Evolutionary conservation across 2,113 vertebrate species (phyloP).

Genomic region (Cygnus buccinator): DNA sequence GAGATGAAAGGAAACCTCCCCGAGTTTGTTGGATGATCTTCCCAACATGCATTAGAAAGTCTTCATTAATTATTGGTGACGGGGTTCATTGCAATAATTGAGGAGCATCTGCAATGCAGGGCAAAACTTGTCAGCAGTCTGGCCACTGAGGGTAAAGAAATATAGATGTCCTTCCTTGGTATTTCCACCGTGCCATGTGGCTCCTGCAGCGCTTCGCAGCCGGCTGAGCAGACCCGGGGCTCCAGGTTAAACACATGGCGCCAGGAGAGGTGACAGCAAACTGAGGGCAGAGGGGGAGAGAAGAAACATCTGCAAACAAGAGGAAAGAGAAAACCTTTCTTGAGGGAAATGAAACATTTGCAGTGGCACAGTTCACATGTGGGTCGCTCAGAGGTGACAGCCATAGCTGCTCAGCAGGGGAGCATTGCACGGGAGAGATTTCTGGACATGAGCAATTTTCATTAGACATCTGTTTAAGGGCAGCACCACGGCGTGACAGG

Average conservation of each 20-base stretch:
- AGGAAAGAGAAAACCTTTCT: neutral
- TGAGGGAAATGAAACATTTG: neutral
- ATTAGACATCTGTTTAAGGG: neutral
- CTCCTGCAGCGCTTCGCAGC: neutral
- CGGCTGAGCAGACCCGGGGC: neutral
- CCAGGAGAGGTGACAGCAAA: neutral
- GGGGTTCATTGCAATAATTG: conserved; percentile 37
- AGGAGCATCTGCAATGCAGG: conserved; percentile 21
- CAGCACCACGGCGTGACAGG: fast-evolving
- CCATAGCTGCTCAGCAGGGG: neutral
- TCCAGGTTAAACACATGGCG: neutral
- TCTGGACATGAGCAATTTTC: neutral
- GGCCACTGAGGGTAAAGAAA: neutral
- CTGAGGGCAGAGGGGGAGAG: neutral
- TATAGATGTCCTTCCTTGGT: conserved; percentile 19
- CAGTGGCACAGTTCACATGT: neutral
- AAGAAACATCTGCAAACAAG: neutral
- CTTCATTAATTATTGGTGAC: conserved; percentile 62
- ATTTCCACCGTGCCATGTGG: neutral
- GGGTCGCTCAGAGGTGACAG: neutral
- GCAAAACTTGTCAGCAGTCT: conserved; percentile 35
- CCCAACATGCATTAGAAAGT: neutral
- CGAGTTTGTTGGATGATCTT: neutral
- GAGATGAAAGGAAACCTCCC: conserved; percentile 5
- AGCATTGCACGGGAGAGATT: neutral